phyloP scores from a whole-genome alignment of 2,113 vertebrate species.

The Mastomys coucha region DNA sequence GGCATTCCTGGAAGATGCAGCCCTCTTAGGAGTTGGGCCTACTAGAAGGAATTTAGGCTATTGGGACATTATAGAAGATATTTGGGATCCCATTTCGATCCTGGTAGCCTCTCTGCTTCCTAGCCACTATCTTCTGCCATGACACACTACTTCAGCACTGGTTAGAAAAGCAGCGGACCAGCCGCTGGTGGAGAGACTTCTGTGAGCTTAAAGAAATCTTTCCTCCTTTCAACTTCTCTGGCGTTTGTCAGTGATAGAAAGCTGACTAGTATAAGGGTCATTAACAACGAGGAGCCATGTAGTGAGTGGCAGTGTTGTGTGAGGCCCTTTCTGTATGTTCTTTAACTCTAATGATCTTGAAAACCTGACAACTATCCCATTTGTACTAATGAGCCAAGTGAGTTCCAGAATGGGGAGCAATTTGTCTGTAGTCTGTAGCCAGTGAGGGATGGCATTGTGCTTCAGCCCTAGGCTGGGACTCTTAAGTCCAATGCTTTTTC shows the following conservation, averaged over 20 bases:
- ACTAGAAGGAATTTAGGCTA: background rate
- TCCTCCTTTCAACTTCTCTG: background rate
- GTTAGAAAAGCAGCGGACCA: background rate
- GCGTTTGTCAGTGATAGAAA: background rate
- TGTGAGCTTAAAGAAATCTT: background rate
- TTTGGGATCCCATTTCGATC: background rate
- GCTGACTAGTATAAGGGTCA: background rate
- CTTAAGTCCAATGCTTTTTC: background rate
- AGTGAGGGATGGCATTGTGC: background rate
- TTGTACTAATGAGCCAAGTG: conserved; percentile 17
- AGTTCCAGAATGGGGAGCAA: background rate
- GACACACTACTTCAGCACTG: background rate
- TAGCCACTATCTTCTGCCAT: background rate
- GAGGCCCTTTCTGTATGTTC: background rate
- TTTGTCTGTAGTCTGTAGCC: background rate
- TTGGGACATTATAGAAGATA: background rate
- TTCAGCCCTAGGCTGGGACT: background rate
- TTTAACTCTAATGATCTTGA: conserved; percentile 50
- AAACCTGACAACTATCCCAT: background rate
- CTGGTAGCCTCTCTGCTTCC: background rate
- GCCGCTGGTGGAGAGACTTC: background rate
- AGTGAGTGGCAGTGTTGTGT: background rate
- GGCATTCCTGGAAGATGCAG: background rate
- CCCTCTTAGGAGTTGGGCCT: background rate
- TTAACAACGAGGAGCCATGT: background rate